phyloP scores from a whole-genome alignment of 1,140 invertebrate species.

The Drosophila kohkoa region DNA sequence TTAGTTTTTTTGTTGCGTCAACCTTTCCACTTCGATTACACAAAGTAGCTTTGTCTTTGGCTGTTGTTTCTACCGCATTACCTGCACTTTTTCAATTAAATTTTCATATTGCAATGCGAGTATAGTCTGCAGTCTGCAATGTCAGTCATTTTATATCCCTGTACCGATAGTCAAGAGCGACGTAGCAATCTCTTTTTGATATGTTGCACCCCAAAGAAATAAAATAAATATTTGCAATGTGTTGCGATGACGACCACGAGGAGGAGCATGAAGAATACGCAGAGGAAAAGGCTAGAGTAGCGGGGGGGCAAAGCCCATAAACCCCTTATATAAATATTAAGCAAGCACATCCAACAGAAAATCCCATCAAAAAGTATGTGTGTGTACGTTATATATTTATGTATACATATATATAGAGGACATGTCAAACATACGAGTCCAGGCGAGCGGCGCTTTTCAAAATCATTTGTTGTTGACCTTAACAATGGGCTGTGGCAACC shows the following conservation, averaged over 20 bases:
- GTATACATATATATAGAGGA: constrained; percentile 8
- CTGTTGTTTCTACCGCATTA: background rate
- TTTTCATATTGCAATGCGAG: constrained; percentile 21
- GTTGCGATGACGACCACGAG: constrained; percentile 35
- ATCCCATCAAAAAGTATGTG: constrained; percentile 55
- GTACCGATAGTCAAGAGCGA: constrained; percentile 4
- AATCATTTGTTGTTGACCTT: constrained; percentile 52
- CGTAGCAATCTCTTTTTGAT: constrained; percentile 36
- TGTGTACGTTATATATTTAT: background rate
- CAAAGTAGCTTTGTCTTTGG: background rate
- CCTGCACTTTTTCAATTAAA: constrained; percentile 37
- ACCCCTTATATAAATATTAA: constrained; percentile 57
- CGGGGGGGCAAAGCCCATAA: constrained; percentile 24
- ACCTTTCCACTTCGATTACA: constrained; percentile 2
- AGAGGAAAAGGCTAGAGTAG: background rate
- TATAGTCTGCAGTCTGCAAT: constrained; percentile 16
- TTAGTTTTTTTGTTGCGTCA: background rate
- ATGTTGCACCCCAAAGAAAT: constrained; percentile 44
- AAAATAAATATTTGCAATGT: constrained; percentile 59
- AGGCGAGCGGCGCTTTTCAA: constrained; percentile 29
- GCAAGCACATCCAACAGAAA: constrained; percentile 40
- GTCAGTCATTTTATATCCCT: constrained; percentile 9
- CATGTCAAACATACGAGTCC: constrained; percentile 55
- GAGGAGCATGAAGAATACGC: background rate
- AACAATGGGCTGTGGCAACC: constrained; percentile 54